These are phyloP conservation scores for Zootermopsis nevadensis DNA, from an alignment of 2,888 invertebrate species.

Conservation along the genomic window DNA sequence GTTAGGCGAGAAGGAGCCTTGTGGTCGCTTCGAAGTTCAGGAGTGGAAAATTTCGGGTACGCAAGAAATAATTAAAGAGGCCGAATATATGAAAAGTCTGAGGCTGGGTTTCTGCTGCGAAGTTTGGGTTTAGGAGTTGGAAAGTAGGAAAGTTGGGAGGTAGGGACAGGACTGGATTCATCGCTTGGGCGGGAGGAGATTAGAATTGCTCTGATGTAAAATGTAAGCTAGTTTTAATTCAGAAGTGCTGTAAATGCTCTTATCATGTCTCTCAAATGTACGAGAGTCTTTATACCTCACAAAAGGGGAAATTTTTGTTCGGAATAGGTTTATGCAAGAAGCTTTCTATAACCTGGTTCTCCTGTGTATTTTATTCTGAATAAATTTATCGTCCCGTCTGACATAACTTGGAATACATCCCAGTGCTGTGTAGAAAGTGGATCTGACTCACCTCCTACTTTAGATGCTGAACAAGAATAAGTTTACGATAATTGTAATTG, in stretches of 20 bases:
- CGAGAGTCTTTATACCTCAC: background rate
- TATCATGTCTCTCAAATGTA: background rate
- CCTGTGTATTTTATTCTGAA: background rate
- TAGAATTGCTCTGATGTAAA: background rate
- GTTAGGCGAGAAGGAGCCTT: background rate
- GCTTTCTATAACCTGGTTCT: background rate
- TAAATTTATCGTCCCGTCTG: background rate
- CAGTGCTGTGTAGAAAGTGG: background rate
- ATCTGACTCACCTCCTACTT: background rate
- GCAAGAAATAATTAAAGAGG: slow-evolving; percentile 13
- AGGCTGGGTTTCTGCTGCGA: background rate
- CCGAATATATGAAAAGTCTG: slow-evolving; percentile 16
- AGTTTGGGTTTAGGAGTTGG: background rate
- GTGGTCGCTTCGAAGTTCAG: background rate
- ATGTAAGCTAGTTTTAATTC: background rate
- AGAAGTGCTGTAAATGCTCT: background rate
- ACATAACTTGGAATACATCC: no score
- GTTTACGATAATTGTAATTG: no score
- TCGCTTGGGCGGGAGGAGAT: no score
- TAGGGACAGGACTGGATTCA: background rate
- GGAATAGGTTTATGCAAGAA: background rate
- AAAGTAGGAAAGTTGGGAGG: slow-evolving; percentile 5
- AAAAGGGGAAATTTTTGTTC: background rate
- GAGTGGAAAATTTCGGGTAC: slow-evolving; percentile 1
- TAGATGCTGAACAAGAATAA: background rate